Evolutionary conservation across 2,113 vertebrate genomes (phyloP).

Genomic region (Craseonycteris thonglongyai): DNA sequence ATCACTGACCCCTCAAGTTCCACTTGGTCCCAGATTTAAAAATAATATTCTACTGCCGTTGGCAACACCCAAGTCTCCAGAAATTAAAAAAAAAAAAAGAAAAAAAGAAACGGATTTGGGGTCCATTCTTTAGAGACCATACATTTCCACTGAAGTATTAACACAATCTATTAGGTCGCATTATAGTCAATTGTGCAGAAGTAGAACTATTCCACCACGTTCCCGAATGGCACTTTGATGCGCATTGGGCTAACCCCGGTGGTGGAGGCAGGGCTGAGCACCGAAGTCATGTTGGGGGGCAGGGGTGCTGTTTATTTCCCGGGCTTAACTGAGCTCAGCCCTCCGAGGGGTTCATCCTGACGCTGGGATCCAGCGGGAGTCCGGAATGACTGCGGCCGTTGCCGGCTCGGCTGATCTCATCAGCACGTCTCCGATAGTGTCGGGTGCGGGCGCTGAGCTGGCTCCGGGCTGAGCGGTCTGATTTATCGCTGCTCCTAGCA

Average conservation of each 20-base stretch:
- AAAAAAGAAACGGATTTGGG: background rate
- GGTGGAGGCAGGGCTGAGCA: conserved; percentile 1
- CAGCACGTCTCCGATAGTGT: background rate
- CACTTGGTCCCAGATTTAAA: background rate
- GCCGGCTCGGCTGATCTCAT: conserved; percentile 36
- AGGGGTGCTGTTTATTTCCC: conserved; percentile 7
- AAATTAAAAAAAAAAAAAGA: conserved; percentile 2
- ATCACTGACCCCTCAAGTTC: background rate
- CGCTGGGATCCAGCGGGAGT: conserved; percentile 17
- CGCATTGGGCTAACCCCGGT: background rate
- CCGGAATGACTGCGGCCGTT: conserved; percentile 29
- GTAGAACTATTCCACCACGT: background rate
- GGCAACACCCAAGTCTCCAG: background rate
- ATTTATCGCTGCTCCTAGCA: background rate
- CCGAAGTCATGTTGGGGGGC: too few relatives aligned
- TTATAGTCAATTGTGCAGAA: conserved; percentile 26
- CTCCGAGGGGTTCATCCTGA: conserved; percentile 40
- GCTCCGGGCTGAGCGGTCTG: conserved; percentile 44
- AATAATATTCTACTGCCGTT: background rate
- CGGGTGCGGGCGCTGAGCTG: background rate
- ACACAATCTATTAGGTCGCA: conserved; percentile 29
- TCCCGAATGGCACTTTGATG: conserved; percentile 42
- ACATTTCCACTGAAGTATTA: conserved; percentile 40
- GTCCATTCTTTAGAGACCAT: background rate
- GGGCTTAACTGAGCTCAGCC: conserved; percentile 35